Base-by-base conservation (phyloP, 2,113 vertebrate species). In the Seriola aureovittata region DNA sequence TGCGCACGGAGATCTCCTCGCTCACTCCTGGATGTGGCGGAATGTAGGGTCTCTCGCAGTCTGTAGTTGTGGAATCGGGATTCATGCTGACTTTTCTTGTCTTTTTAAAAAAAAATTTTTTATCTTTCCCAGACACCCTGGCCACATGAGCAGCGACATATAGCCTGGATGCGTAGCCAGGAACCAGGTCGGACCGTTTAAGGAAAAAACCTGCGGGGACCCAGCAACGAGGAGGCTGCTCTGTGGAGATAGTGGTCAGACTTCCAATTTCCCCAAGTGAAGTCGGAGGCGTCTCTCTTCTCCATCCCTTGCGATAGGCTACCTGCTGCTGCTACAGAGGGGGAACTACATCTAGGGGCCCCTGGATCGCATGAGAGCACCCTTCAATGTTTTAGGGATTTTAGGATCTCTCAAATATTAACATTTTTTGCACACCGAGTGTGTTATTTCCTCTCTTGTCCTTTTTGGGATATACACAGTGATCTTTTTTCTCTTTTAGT, bases 401-500 rank as follows among this genome's bases (percentile, higher is more conserved):
- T 85, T 88, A 91, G 87, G 93, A 94, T 93, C 85, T 90, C 89
- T 85, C 88, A 90, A 75, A 75, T 91, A 85, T 93, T 89, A 82
- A 90, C 89, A 77, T 83, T 93, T 93, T 94, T 94, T 96, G 84
- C 95, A 96, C 95, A 95, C 94, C 91, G 83, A 90, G 94, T 95
- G 95, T 95, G 94, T 92, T 91, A 80, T 90, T 88, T 92, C 74
- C 70, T 80, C 80, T 90, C 84, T 87, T 93, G 93, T 95, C 94
- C 94, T 92, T 93, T 94, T 94, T 94, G 87, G 95, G 94, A 94
- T 95, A 94, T 93, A 90, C 40, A 68, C 84, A 86, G 75, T 85
- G 60, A 76, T 86, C 52, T 65, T 73, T 79, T 84, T 68, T 62
- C 19, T 52, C n/a, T 88, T 76, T 78, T 71, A 89, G 72, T 76